These are phyloP conservation scores for Athalia rosae DNA, from an alignment of 2,888 invertebrate genomes.

Conservation along the genomic window DNA sequence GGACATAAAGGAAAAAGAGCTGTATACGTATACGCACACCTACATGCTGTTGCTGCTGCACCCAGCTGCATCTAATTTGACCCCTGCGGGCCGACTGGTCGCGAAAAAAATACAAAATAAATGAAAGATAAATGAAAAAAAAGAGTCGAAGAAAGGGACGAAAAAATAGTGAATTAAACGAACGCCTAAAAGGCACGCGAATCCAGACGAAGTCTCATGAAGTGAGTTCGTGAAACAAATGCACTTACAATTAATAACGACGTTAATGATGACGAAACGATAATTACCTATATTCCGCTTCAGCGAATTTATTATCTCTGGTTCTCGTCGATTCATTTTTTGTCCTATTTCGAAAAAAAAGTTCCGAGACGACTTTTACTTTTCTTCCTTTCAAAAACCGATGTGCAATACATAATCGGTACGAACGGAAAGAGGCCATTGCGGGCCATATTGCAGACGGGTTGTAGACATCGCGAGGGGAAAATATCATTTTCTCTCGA, in stretches of 20 bases:
- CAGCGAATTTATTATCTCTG: background rate
- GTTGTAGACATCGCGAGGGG: too few relatives aligned
- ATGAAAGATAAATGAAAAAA: background rate
- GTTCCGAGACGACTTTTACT: background rate
- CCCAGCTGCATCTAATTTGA: slow-evolving; percentile 20
- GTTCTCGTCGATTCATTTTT: background rate
- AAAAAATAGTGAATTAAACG: background rate
- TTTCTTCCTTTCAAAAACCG: background rate
- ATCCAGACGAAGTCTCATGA: too few relatives aligned
- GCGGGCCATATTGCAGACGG: too few relatives aligned
- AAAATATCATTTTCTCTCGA: background rate
- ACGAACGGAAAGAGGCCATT: too few relatives aligned
- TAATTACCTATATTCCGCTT: too few relatives aligned
- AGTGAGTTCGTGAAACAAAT: too few relatives aligned
- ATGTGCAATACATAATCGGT: too few relatives aligned
- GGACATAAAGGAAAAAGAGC: background rate
- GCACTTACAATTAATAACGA: too few relatives aligned
- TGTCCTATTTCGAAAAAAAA: background rate
- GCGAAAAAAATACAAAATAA: background rate
- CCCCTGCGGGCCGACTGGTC: background rate
- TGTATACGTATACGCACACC: too few relatives aligned
- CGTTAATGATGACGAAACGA: too few relatives aligned
- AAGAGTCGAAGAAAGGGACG: too few relatives aligned
- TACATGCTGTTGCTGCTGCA: too few relatives aligned
- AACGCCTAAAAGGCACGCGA: background rate